phyloP scores from a whole-genome alignment of 2,888 invertebrate species.

The Calameuta pallipes region DNA sequence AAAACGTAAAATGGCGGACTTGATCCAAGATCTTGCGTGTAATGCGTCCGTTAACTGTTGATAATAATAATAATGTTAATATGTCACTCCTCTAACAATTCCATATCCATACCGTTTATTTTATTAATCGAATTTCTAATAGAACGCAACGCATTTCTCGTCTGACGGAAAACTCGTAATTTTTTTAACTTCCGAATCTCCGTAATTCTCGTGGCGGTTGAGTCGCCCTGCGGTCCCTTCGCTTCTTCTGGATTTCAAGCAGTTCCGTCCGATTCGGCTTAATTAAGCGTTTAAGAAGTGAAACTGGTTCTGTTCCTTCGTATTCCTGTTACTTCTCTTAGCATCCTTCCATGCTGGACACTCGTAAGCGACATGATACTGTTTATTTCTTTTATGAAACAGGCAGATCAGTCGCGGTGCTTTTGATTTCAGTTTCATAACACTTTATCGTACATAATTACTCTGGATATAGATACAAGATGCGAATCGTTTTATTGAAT shows the following conservation, averaged over 20 bases:
- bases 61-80: not conserved
- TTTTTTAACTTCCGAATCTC: not conserved
- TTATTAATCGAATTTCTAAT: not conserved
- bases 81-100: not conserved
- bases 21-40: not conserved
- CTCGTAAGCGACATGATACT: not conserved
- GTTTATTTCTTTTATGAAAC: not conserved
- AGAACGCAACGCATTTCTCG: not conserved
- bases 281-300: constrained; percentile 66
- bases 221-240: constrained; percentile 1
- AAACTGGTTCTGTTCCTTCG: constrained; percentile 59
- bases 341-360: constrained; percentile 21
- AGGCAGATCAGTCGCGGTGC: not conserved
- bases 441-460: not conserved
- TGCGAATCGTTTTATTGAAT: not conserved
- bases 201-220: not conserved
- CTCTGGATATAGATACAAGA: not conserved
- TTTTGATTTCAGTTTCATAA: not conserved
- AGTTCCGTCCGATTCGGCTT: constrained; percentile 42
- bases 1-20: not conserved
- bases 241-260: constrained; percentile 1
- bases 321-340: constrained; percentile 25
- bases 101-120: not conserved
- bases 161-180: not conserved
- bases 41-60: not conserved